A percentile compares a stretch with the other conserved stretches of the same genome.
Evolutionary conservation across 2,888 invertebrate genomes (phyloP).

Genomic region (Callyntrura sp.): DNA sequence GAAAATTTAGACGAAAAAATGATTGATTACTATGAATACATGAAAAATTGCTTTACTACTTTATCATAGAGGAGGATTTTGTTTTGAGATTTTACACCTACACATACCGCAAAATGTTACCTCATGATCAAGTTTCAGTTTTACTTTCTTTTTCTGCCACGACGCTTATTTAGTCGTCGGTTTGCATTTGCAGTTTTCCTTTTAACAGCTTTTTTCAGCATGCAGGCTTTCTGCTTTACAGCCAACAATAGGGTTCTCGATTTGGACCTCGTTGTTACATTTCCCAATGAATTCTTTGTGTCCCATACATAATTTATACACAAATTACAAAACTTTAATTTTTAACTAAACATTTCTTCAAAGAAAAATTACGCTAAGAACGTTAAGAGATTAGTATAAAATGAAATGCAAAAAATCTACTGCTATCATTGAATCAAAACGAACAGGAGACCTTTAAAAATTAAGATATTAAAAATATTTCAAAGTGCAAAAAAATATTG

Average conservation of each 20-base stretch:
- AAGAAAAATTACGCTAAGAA: not conserved
- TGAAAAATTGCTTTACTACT: conserved; percentile 31
- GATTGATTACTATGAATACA: conserved; percentile 32
- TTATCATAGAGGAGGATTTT: conserved; percentile 34
- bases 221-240: conserved; percentile 73
- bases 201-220: conserved; percentile 75
- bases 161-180: conserved; percentile 70
- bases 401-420: not conserved
- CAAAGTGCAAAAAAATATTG: too few species aligned
- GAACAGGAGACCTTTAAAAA: too few species aligned
- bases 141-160: conserved; percentile 67
- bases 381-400: conserved; percentile 18
- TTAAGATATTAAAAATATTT: too few species aligned
- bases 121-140: conserved; percentile 44
- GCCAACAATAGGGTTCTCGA: conserved; percentile 76
- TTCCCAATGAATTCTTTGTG: conserved; percentile 58
- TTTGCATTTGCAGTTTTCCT: conserved; percentile 72
- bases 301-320: conserved; percentile 53
- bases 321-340: conserved; percentile 41
- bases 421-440: not conserved
- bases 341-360: conserved; percentile 13
- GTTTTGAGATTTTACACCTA: conserved; percentile 50
- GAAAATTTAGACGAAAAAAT: conserved; percentile 29
- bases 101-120: conserved; percentile 45
- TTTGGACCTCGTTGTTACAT: conserved; percentile 69